Conservation (phyloP, 2,113 vertebrate genomes). For the Anser brachyrhynchus region DNA sequence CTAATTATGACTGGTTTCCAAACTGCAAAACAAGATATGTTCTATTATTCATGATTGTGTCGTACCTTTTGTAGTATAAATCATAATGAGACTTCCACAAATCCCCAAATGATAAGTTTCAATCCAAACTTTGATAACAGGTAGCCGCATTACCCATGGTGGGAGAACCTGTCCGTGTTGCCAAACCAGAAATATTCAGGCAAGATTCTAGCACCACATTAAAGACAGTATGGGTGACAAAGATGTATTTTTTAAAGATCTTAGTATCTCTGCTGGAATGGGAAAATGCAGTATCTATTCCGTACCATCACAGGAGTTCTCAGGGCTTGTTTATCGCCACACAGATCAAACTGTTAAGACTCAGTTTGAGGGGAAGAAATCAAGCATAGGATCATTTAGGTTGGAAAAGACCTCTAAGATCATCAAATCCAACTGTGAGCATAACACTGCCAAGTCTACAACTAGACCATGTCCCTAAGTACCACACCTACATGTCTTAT, state of each 20-base stretch:
- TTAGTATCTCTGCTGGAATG: neutral
- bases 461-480: too few relatives aligned
- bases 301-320: neutral
- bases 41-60: accelerated
- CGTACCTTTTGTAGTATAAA: neutral
- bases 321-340: neutral
- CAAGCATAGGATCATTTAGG: too few relatives aligned
- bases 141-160: neutral
- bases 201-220: neutral
- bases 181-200: neutral
- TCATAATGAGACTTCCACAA: neutral
- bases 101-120: neutral
- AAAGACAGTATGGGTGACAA: neutral
- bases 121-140: neutral
- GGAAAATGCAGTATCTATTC: neutral
- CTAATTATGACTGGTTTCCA: neutral
- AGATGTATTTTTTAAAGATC: neutral
- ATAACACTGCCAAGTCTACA: too few relatives aligned
- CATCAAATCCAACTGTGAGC: too few relatives aligned
- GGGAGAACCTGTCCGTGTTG: neutral
- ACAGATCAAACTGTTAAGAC: neutral
- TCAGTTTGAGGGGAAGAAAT: neutral
- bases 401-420: too few relatives aligned
- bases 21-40: accelerated
- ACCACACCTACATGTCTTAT: too few relatives aligned